These are phyloP conservation scores for Leucophenga maculata DNA, from an alignment of 2,888 invertebrate species.

Conservation along the genomic window DNA sequence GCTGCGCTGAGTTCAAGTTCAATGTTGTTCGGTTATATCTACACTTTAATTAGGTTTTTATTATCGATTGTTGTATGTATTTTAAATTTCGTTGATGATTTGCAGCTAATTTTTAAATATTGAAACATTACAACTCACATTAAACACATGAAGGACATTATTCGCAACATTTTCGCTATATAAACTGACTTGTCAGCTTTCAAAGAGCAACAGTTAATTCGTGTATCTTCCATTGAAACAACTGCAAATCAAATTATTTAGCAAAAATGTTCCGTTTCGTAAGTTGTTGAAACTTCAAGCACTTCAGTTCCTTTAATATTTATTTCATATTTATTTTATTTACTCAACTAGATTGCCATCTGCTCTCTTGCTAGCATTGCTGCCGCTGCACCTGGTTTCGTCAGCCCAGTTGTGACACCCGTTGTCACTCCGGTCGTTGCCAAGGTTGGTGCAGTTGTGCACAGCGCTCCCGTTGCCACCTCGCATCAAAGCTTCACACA, in stretches of 20 bases:
- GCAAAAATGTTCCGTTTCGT: conserved; percentile 6
- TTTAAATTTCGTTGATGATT: not conserved
- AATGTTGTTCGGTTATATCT: not conserved
- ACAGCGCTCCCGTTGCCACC: conserved; percentile 72
- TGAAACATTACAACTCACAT: not conserved
- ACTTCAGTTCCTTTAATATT: not conserved
- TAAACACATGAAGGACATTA: not conserved
- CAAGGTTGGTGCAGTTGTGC: conserved; percentile 65
- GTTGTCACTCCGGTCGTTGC: conserved; percentile 64
- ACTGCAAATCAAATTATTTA: not conserved
- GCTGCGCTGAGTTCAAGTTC: conserved; percentile 17
- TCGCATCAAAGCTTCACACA: conserved; percentile 76
- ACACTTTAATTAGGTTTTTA: not conserved
- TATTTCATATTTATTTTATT: not conserved
- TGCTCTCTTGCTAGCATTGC: conserved; percentile 65
- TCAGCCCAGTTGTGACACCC: conserved; percentile 52
- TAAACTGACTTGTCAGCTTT: not conserved
- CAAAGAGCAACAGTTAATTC: not conserved
- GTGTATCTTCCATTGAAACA: not conserved
- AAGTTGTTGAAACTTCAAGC: not conserved
- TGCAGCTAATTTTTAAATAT: not conserved
- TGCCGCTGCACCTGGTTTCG: conserved; percentile 63
- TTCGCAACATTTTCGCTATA: not conserved
- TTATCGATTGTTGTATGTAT: no score
- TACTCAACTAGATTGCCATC: conserved; percentile 52